phyloP scores from a whole-genome alignment of 2,797 vertebrate species.

The Acrossocheilus wenchowensis region DNA sequence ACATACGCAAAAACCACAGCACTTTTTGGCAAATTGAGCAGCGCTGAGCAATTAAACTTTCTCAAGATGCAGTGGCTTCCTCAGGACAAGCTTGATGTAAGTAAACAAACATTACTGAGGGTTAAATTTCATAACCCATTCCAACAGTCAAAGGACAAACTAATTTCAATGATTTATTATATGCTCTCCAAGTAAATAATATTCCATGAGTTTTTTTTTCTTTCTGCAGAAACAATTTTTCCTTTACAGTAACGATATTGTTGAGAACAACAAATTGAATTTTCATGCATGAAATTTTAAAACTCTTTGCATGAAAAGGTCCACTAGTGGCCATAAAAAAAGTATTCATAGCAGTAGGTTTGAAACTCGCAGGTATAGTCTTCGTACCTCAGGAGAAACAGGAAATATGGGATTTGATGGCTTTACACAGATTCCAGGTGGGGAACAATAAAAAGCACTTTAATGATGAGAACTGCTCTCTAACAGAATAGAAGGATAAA shows the following conservation, averaged over 20 bases:
- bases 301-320: slow-evolving; percentile 17
- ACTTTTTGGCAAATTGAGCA: slow-evolving; percentile 38
- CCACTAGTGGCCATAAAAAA: not conserved
- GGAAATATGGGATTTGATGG: slow-evolving; percentile 20
- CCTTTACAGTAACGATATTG: not conserved
- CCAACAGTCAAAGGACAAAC: slow-evolving; percentile 14
- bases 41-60: slow-evolving; percentile 26
- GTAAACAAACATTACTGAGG: slow-evolving; percentile 46
- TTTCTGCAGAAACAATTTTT: not conserved
- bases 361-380: slow-evolving; percentile 1
- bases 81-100: slow-evolving; percentile 32
- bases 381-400: not conserved
- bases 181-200: not conserved
- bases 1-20: slow-evolving; percentile 67
- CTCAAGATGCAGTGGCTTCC: slow-evolving; percentile 44
- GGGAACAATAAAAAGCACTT: not conserved
- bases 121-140: slow-evolving; percentile 20
- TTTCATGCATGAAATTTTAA: slow-evolving; percentile 35
- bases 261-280: not conserved
- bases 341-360: not conserved
- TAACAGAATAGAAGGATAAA: not conserved
- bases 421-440: slow-evolving; percentile 42
- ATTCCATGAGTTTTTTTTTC: slow-evolving; percentile 2
- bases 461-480: slow-evolving; percentile 6
- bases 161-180: not conserved